phyloP scores from a whole-genome alignment of 2,797 vertebrate species.

The Falco columbarius region DNA sequence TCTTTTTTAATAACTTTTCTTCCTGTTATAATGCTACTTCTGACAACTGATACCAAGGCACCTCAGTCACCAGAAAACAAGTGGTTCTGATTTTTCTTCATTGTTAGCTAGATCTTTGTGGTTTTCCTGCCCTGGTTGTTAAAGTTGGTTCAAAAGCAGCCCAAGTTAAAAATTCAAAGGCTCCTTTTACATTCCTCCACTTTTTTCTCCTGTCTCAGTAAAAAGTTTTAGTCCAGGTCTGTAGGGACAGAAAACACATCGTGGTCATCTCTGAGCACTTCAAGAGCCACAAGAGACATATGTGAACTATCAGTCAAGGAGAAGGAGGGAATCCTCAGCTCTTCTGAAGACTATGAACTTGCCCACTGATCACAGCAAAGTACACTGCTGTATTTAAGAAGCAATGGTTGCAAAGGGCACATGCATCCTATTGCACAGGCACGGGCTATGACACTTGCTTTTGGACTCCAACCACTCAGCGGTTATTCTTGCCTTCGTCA shows the following conservation, averaged over 20 bases:
- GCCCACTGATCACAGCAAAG: background rate
- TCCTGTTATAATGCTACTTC: background rate
- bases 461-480: background rate
- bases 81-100: conserved; percentile 28
- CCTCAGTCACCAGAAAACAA: conserved; percentile 1
- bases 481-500: background rate
- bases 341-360: background rate
- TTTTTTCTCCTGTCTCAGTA: background rate
- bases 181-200: background rate
- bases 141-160: conserved; percentile 21
- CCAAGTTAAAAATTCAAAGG: background rate
- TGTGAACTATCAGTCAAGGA: background rate
- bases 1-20: background rate
- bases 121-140: background rate
- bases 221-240: background rate
- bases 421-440: background rate
- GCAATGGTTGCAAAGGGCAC: background rate
- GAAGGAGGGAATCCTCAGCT: background rate
- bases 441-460: background rate
- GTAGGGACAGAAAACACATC: background rate
- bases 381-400: background rate
- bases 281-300: background rate
- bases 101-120: conserved; percentile 1
- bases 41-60: background rate
- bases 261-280: background rate